Base-by-base conservation (phyloP, 2,797 vertebrate species). In the Dermochelys coriacea region DNA sequence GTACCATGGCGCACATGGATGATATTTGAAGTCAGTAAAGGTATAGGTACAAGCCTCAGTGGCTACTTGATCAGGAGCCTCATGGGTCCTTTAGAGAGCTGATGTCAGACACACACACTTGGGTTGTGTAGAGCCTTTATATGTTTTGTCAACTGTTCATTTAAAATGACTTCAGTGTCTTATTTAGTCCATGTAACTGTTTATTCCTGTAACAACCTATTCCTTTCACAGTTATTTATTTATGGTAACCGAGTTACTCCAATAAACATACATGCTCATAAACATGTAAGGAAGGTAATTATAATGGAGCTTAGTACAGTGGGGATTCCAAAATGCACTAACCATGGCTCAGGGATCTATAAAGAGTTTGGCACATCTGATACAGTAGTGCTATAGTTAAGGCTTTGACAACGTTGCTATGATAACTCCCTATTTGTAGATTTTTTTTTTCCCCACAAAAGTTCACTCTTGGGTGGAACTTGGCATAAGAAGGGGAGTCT, bases 161-260 rank as follows among this genome's bases (percentile, higher is more conserved):
- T 59, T 57, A 81, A 31, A 84, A 91, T 54, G 16, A 12, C 57
- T 12, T 71, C 74, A 34, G 54, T 80, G 29, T 93, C 89, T 80
- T 71, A 85, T 93, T 91, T 90, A 47, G 77, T 55, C 47, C 1
- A 0, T 1, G 0, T 29, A 92, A 49, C 61, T 54, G 61, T 94
- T 93, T 90, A n/a, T 92, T 90, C 84, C 88, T 87, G 4, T n/a
- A 75, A 88, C 75, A 83, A 77, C 50, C 11, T 45, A 9, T 0
- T 31, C 82, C 89, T 78, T 86, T 87, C 37, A 86, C 89, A 89
- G 89, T 21, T 37, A 3, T 16, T 88, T 96, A 87, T 93, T 93
- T 88, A 61, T 84, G 79, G 85, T 9, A 51, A 0, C 0, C 82
- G 45, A 45, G 81, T 81, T 93, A 93, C 82, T 25, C 85, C 51